A percentile compares a stretch with the other conserved stretches of the same genome.
Conservation (phyloP, 2,888 invertebrate genomes). For the Gymnocheta viridis region DNA sequence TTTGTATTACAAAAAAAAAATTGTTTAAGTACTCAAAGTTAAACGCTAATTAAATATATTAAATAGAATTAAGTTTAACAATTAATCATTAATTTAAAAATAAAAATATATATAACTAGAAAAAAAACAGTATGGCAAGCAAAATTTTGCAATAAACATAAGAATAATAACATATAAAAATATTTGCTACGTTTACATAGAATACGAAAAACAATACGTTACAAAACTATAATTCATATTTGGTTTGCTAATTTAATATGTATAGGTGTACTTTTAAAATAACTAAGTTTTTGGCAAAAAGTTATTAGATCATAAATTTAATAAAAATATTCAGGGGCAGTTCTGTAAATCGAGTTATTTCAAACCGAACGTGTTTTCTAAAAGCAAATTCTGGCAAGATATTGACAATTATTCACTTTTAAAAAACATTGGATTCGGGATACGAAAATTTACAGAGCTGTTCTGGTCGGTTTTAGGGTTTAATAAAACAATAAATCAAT, state of each 20-base stretch:
- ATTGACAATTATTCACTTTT: not conserved
- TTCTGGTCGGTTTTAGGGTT: not conserved
- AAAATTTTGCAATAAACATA: constrained; percentile 26
- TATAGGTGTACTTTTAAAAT: not conserved
- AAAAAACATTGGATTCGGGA: not conserved
- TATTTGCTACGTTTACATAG: not conserved
- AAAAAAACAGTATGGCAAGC: constrained; percentile 54
- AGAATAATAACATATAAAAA: constrained; percentile 4
- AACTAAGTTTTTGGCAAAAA: constrained; percentile 32
- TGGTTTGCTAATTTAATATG: constrained; percentile 6
- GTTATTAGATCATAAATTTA: constrained; percentile 16
- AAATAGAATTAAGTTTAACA: constrained; percentile 43
- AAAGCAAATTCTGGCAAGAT: not conserved
- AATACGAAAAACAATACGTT: constrained; percentile 10
- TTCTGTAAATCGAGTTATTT: not conserved
- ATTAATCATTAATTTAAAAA: constrained; percentile 16
- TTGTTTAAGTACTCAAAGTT: constrained; percentile 37
- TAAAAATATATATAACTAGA: constrained; percentile 18
- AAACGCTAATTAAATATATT: constrained; percentile 34
- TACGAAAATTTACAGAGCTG: not conserved
- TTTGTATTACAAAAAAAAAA: not conserved
- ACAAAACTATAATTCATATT: constrained; percentile 24
- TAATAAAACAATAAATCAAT: constrained; percentile 16
- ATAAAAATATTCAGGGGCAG: not conserved
- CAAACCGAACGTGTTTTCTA: not conserved